Percentiles rank a stretch among this genome's conserved stretches.
Conservation (phyloP, 2,888 invertebrate genomes). For the Ariolimax columbianus region DNA sequence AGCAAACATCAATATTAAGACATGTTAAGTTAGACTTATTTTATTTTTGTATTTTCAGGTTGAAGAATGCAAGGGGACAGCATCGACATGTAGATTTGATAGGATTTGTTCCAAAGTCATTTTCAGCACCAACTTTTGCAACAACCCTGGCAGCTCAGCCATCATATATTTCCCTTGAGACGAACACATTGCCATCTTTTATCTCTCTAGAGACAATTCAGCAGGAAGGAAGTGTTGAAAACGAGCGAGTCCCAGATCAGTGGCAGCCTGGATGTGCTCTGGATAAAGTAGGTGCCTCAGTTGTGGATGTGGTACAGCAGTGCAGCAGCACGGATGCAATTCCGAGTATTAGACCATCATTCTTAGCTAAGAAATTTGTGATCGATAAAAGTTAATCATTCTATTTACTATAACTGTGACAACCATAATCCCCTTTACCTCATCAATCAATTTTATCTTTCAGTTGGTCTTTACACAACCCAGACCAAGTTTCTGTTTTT, state of each 20-base stretch:
- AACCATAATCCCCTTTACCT: not conserved
- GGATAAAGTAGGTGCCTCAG: not conserved
- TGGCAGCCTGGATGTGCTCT: not conserved
- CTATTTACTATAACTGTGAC: no score
- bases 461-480: no score
- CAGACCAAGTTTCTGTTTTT: no score
- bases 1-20: no score
- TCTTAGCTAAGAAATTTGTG: not conserved
- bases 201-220: not conserved
- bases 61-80: not conserved
- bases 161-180: conserved; percentile 13
- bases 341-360: conserved; percentile 4
- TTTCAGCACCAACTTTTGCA: not conserved
- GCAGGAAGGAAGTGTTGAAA: not conserved
- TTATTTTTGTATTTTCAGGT: conserved; percentile 14
- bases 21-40: not conserved
- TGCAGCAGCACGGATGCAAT: not conserved
- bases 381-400: not conserved
- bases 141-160: not conserved
- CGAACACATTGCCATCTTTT: not conserved
- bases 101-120: not conserved
- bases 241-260: not conserved
- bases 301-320: not conserved
- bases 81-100: not conserved
- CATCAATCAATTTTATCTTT: no score